Evolutionary conservation across 2,888 invertebrate genomes (phyloP).

Genomic region (Eupithecia insigniata): DNA sequence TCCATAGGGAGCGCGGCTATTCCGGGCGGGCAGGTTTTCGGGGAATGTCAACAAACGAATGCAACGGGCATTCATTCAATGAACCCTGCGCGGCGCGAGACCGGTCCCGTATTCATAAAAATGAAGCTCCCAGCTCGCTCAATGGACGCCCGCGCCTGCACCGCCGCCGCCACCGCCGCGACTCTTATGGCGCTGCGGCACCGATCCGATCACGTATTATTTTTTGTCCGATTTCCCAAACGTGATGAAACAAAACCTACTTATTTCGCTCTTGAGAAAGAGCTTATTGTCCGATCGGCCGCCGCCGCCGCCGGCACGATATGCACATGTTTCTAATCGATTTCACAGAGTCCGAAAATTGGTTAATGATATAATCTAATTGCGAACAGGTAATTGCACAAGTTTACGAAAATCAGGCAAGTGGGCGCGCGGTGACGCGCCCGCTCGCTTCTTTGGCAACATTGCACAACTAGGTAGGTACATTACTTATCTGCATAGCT

Average conservation of each 20-base stretch:
- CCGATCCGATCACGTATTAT: slow-evolving; percentile 64
- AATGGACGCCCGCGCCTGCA: slow-evolving; percentile 64
- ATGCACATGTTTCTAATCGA: slow-evolving; percentile 58
- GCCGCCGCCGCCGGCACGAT: slow-evolving; percentile 48
- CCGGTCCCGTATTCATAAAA: slow-evolving; percentile 82
- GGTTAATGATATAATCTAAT: slow-evolving; percentile 56
- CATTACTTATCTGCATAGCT: slow-evolving; percentile 31
- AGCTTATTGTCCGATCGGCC: slow-evolving; percentile 53
- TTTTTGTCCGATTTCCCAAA: slow-evolving; percentile 59
- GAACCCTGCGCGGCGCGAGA: slow-evolving; percentile 70
- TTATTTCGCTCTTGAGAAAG: slow-evolving; percentile 51
- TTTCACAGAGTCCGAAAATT: slow-evolving; percentile 58
- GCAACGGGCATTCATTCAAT: slow-evolving; percentile 77
- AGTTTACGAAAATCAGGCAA: slow-evolving; percentile 63
- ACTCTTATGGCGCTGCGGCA: slow-evolving; percentile 54
- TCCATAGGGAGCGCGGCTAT: slow-evolving; percentile 67
- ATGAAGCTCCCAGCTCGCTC: slow-evolving; percentile 75
- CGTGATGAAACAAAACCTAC: slow-evolving; percentile 61
- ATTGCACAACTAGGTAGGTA: slow-evolving; percentile 54
- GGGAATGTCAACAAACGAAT: slow-evolving; percentile 83
- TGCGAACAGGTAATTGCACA: slow-evolving; percentile 67
- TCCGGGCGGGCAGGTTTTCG: slow-evolving; percentile 83
- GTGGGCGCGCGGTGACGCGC: slow-evolving; percentile 57
- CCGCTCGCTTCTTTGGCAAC: slow-evolving; percentile 38
- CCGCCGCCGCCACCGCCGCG: slow-evolving; percentile 31